Evolutionary conservation across 2,113 vertebrate species (phyloP), one percentile per base, ranked within the genome.

Genomic region (Haemorhous mexicanus): DNA sequence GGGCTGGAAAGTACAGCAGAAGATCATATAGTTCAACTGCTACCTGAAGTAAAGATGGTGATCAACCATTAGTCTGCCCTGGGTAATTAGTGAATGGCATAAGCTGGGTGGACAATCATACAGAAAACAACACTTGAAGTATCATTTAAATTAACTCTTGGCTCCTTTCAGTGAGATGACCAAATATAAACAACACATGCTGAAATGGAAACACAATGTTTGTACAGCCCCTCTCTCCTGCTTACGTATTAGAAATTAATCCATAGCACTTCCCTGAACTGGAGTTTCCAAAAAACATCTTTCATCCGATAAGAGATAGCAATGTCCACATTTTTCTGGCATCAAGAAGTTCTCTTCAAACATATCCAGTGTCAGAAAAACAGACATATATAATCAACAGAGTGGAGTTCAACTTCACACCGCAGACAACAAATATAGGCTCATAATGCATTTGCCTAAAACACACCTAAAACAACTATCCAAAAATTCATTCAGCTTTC

Each of bases 381-480:
- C 52, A 52, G 53, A 75, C 12, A 43, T 6, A 72, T 1, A 3
- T 9, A 37, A 46, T 19, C 39, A 93, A 33, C 16, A 47, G 58
- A 68, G 32, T 3, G 14, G 8, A 35, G 7, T 47, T n/a, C 35
- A 49, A 8, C 22, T 72, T 82, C 76, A 75, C 28, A 63, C 7
- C 0, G 1, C 1, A 3, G 20, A 24, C 35, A 89, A 2, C 18
- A 52, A 62, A 50, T 26, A 22, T 0, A 75, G 35, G 33, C 20
- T 80, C 21, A 13, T 23, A 52, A 74, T 4, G 7, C 24, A 56
- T 77, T 72, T 73, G 55, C 13, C 47, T 76, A 33, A 70, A 58
- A 67, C 2, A 0, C 17, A 62, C 13, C 0, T 0, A 62, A 67
- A 75, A 4, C 11, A 23, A 63, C 35, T 8, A 73, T 15, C 9